Base-by-base conservation (phyloP, 2,797 vertebrate genomes). In the Sciaenops ocellatus region DNA sequence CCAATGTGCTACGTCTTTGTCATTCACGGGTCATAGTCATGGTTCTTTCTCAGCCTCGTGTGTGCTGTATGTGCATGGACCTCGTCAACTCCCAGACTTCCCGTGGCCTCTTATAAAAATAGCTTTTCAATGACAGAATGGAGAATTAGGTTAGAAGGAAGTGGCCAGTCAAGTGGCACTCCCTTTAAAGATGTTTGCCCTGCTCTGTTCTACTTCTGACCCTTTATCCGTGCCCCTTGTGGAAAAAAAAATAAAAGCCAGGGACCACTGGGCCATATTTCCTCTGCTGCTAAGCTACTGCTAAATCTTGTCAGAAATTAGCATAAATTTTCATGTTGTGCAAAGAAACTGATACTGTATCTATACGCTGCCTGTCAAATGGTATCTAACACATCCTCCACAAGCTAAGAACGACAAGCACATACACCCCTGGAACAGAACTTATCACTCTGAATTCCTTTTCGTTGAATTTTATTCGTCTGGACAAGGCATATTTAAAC, bases 91-190 rank as follows among this genome's bases (percentile, higher is more conserved):
- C 80, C 78, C 89, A 86, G 85, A 90, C 91, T 94, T 95, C 94
- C 94, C 78, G 86, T 93, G 91, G 91, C 83, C 90, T 89, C 88
- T 91, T 90, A 88, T 89, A 93, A 94, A 95, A 95, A 95, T 95
- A 95, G 89, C 90, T 90, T 92, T 90, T 94, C 91, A 93, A 90
- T 94, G 94, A 94, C 93, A 94, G 85, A 88, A 92, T 87, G 88
- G 91, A 92, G 88, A 93, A 92, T 92, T 89, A 81, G 84, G 86
- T 87, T 88, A 90, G 90, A 77, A 92, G 92, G 93, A 93, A 92
- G 84, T 88, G 86, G 84, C 67, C 86, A 78, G 89, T 88, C 65
- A 64, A 87, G 91, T 90, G 89, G 87, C 88, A 80, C 91, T 91
- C 87, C 92, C 90, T 90, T 69, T 73, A 78, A 84, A 89, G 83